Base-by-base conservation (phyloP, 2,888 invertebrate species). In the Aphodius sticticus region DNA sequence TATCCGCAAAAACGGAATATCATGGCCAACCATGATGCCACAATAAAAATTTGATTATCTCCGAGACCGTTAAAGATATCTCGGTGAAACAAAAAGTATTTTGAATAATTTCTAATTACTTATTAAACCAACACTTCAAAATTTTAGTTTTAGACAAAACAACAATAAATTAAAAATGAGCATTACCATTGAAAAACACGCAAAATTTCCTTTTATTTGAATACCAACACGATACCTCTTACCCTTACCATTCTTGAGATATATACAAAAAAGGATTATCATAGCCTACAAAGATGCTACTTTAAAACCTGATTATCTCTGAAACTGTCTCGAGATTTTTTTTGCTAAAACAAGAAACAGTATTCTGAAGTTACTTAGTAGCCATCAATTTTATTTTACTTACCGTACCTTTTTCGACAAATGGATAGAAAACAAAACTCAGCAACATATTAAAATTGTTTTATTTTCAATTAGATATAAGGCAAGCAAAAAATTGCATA, bases 271-370 rank as follows among this genome's bases (percentile, higher is more conserved):
- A 77, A 7, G 16, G 15, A 16, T 15, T 36, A 37, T 14, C 3
- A 38, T 15, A 2, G 14, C 16, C 15, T 69, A 36, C 35, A 6
- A 16, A 69, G n/a, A 15, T 69, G 35, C 14, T 69, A 14, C 76
- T 38, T 35, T 76, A 15, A 69, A 77, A 78, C 14, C 26, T 69
- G 14, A 38, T 16, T 15, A 76, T 16, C 0, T 26, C 53, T 14
- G 26, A 69, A 77, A 15, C 38, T 4, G 7, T 70, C 9, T 26
- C 26, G 26, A 5, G 37, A 35, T 9, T 69, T 76, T 15, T 76
- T 37, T 53, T 1, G 53, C 9, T 5, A 12, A 12, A 12, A 77
- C 69, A 9, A 35, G 16, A 16, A 78, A 72, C 70, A 77, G 77
- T 9, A 72, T n/a, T 72, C 76, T 38, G 79, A 12, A 12, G 53